Percentiles rank a stretch among this genome's conserved stretches.
These are phyloP conservation scores for Furnarius figulus DNA, from an alignment of 2,113 vertebrate species.

Conservation along the genomic window DNA sequence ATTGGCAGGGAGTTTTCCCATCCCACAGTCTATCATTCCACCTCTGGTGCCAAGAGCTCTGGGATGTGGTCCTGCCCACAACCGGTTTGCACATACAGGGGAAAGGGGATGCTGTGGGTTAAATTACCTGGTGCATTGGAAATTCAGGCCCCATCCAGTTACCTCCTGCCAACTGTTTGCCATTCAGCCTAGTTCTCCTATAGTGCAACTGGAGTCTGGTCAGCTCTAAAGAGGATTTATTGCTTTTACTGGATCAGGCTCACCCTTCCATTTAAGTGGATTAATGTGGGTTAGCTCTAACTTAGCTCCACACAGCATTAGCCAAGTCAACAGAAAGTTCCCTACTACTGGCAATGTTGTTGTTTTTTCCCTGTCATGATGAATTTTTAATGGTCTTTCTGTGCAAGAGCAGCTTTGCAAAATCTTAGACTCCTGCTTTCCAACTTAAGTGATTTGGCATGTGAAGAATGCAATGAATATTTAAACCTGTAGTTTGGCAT, in stretches of 20 bases:
- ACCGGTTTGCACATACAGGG: rapidly evolving
- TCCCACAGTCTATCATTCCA: neutral
- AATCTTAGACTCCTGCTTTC: slow-evolving; percentile 23
- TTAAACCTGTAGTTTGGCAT: slow-evolving; percentile 45
- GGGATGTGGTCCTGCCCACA: neutral
- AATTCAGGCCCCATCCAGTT: slow-evolving; percentile 10
- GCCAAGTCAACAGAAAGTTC: slow-evolving; percentile 55
- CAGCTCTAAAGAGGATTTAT: slow-evolving; percentile 56
- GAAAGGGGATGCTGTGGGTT: neutral
- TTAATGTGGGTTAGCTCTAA: slow-evolving; percentile 50
- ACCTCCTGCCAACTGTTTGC: slow-evolving; percentile 24
- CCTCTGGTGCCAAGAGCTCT: neutral
- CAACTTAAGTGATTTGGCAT: slow-evolving; percentile 20
- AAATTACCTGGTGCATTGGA: neutral
- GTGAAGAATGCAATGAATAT: slow-evolving; percentile 39
- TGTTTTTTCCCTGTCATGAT: slow-evolving; percentile 18
- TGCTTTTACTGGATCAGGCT: slow-evolving; percentile 59
- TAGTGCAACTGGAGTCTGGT: neutral
- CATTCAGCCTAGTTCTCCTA: neutral
- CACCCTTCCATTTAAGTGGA: slow-evolving; percentile 59
- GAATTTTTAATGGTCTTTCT: slow-evolving; percentile 63
- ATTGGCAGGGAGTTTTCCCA: neutral
- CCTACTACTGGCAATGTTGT: slow-evolving; percentile 11
- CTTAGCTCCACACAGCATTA: slow-evolving; percentile 21
- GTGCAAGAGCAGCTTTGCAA: slow-evolving; percentile 57